Percentiles rank a stretch among this genome's conserved stretches.
These are phyloP conservation scores for Pollicipes pollicipes DNA, from an alignment of 1,140 invertebrate genomes.

Conservation along the genomic window DNA sequence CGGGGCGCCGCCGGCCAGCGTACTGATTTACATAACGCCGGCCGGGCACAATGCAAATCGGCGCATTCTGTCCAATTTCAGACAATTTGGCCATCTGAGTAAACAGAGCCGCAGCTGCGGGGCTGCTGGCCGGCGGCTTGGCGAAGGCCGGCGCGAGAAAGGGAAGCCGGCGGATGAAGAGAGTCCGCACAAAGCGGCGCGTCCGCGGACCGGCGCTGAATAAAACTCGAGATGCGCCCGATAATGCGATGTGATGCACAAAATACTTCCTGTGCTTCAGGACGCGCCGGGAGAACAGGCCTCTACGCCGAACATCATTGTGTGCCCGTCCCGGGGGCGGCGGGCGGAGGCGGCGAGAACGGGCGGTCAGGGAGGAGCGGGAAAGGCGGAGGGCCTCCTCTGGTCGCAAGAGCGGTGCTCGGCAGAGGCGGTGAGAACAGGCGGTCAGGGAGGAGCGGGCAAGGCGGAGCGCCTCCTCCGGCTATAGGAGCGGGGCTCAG, in stretches of 20 bases:
- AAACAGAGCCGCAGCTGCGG: neutral
- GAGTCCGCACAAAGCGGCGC: neutral
- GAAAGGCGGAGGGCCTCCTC: neutral
- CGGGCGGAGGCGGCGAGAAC: neutral
- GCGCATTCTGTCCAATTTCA: conserved; percentile 1
- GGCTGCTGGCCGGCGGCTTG: too few relatives aligned
- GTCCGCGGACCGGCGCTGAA: neutral
- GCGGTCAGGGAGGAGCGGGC: too few relatives aligned
- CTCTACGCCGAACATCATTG: neutral
- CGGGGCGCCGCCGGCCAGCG: neutral
- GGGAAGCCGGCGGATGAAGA: neutral
- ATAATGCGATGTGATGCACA: conserved; percentile 1
- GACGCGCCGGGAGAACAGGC: neutral
- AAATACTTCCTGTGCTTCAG: neutral
- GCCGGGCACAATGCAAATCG: neutral
- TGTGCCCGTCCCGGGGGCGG: neutral
- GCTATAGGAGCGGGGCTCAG: too few relatives aligned
- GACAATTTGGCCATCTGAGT: neutral
- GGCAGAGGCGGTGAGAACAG: too few relatives aligned
- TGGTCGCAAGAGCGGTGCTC: too few relatives aligned
- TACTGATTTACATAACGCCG: neutral
- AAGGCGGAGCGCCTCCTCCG: too few relatives aligned
- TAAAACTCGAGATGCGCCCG: conserved; percentile 1
- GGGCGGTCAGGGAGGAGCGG: neutral
- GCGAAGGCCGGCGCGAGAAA: neutral